phyloP scores from a whole-genome alignment of 2,797 vertebrate genomes.

The Mormyrus proboscirostris region DNA sequence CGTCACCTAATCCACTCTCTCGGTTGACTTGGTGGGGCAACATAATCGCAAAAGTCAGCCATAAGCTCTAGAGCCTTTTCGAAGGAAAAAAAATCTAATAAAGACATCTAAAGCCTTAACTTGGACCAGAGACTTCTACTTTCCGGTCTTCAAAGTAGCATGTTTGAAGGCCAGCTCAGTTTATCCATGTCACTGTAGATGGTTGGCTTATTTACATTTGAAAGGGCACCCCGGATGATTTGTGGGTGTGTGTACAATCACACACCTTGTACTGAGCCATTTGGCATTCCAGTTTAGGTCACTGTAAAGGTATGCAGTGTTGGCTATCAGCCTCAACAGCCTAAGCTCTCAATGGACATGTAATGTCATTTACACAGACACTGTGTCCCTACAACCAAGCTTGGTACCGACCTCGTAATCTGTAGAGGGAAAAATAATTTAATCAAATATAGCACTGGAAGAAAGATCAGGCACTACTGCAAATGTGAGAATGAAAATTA shows the following conservation, averaged over 20 bases:
- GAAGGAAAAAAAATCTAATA: not conserved
- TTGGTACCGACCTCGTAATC: not conserved
- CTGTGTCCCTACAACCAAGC: not conserved
- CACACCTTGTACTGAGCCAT: not conserved
- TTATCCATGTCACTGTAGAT: not conserved
- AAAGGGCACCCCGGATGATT: not conserved
- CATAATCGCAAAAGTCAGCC: not conserved
- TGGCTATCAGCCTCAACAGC: not conserved
- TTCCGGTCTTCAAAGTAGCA: not conserved
- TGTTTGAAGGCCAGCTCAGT: not conserved
- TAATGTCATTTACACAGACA: not conserved
- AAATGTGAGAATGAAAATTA: not conserved
- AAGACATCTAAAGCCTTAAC: not conserved
- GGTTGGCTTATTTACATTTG: not conserved
- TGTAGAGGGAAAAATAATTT: not conserved
- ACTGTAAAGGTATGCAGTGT: not conserved
- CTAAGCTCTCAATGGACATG: not conserved
- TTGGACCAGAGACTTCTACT: not conserved
- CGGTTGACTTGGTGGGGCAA: not conserved
- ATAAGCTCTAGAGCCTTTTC: not conserved
- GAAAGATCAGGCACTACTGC: not conserved
- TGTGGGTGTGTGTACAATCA: not conserved
- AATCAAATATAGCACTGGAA: not conserved
- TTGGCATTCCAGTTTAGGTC: not conserved
- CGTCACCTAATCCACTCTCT: constrained; percentile 1